Evolutionary conservation across 53 echinoderm and acorn worm species (phyloP).

Genomic region (Echinometra lucunter): DNA sequence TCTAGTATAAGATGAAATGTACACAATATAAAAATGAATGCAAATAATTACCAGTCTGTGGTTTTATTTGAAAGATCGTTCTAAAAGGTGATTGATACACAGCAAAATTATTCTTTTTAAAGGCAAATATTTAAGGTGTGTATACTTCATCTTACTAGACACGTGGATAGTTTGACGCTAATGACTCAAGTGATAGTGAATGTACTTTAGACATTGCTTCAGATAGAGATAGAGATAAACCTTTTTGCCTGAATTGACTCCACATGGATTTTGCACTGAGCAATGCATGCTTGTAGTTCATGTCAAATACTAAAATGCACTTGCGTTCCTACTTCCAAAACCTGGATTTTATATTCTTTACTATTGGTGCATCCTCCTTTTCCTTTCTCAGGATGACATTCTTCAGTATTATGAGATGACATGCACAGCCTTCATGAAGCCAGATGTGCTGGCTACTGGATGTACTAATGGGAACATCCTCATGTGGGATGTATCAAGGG

Average conservation of each 20-base stretch:
- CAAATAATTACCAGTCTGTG: neutral
- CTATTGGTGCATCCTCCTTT: neutral
- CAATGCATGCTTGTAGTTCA: neutral
- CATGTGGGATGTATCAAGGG: conserved; percentile 82
- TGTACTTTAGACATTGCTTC: neutral
- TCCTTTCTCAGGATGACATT: conserved; percentile 76
- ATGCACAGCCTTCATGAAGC: conserved; percentile 74
- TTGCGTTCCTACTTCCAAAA: neutral
- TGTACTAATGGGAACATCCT: conserved; percentile 85
- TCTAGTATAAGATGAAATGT: neutral
- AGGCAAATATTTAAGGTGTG: neutral
- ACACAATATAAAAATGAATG: neutral
- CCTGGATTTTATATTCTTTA: neutral
- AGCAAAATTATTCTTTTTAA: too few relatives aligned
- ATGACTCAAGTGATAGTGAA: neutral
- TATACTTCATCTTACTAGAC: neutral
- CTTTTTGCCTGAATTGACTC: neutral
- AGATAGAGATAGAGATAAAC: neutral
- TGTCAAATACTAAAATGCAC: neutral
- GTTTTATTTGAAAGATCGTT: neutral
- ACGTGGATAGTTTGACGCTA: neutral
- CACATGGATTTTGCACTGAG: neutral
- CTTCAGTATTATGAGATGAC: conserved; percentile 85
- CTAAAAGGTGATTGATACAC: neutral
- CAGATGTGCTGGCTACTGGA: conserved; percentile 77